Conservation (phyloP, 2,113 vertebrate species). For the Tachycineta bicolor region DNA sequence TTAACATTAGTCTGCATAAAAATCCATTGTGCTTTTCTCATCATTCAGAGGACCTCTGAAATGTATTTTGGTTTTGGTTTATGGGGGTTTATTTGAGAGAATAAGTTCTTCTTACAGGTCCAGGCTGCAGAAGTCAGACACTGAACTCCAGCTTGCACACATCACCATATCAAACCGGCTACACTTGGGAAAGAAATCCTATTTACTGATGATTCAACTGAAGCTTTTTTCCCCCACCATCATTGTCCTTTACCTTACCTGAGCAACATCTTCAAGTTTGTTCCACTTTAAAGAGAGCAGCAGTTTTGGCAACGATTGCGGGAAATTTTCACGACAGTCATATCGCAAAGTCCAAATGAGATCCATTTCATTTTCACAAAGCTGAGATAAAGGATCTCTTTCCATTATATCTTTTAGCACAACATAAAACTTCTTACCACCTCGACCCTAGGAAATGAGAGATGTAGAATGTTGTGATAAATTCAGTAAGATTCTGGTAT, state of each 20-base stretch:
- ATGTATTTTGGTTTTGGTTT: neutral
- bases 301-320: constrained; percentile 94
- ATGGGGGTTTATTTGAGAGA: fast-evolving
- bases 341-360: constrained; percentile 95
- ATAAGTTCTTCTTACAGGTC: neutral
- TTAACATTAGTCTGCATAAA: neutral
- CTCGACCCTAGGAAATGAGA: constrained; percentile 83
- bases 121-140: neutral
- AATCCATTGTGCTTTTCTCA: neutral
- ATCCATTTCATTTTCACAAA: constrained; percentile 99
- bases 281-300: constrained; percentile 97
- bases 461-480: neutral
- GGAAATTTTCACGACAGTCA: constrained; percentile 93
- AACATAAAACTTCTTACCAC: constrained; percentile 94
- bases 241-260: constrained; percentile 73
- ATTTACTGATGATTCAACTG: neutral
- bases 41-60: neutral
- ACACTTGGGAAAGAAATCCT: neutral
- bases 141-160: neutral
- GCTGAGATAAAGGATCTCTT: constrained; percentile 93
- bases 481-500: neutral
- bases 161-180: neutral
- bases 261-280: constrained; percentile 98
- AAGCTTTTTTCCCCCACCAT: neutral
- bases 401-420: constrained; percentile 99